Percentiles rank a stretch among this genome's conserved stretches.
These are phyloP conservation scores for Mungos mungo DNA, from an alignment of 2,113 vertebrate genomes.

Conservation along the genomic window DNA sequence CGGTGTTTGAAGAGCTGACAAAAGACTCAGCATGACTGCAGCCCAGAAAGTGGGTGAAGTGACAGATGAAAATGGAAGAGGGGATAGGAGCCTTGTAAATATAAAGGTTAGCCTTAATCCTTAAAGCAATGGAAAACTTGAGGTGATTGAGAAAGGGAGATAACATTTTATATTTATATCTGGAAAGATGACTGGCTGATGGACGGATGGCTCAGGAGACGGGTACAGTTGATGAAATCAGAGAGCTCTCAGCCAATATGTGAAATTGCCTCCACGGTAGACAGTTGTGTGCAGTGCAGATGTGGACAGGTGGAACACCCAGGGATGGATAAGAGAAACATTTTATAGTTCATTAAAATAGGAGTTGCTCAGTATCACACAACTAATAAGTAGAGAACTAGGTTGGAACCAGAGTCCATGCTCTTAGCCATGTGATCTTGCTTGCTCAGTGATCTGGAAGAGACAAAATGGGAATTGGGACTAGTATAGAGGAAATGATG, in stretches of 20 bases:
- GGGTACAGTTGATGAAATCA: neutral
- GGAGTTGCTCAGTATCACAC: neutral
- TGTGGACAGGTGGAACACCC: neutral
- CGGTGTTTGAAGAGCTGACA: neutral
- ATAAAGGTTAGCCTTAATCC: neutral
- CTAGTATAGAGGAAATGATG: rapidly evolving
- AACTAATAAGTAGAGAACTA: neutral
- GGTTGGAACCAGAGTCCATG: neutral
- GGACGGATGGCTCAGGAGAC: neutral
- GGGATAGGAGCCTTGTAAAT: neutral
- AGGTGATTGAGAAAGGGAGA: neutral
- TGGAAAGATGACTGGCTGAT: neutral
- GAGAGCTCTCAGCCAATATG: neutral
- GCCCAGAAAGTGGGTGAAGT: neutral
- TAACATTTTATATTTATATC: neutral
- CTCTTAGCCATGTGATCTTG: neutral
- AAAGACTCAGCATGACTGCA: neutral
- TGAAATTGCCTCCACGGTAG: neutral
- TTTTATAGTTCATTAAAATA: neutral
- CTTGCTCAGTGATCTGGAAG: neutral
- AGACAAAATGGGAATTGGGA: neutral
- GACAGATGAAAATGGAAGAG: neutral
- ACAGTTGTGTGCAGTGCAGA: neutral
- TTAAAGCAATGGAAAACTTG: neutral
- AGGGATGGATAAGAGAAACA: neutral